phyloP scores from a whole-genome alignment of 2,113 vertebrate genomes.

The Sitta europaea region DNA sequence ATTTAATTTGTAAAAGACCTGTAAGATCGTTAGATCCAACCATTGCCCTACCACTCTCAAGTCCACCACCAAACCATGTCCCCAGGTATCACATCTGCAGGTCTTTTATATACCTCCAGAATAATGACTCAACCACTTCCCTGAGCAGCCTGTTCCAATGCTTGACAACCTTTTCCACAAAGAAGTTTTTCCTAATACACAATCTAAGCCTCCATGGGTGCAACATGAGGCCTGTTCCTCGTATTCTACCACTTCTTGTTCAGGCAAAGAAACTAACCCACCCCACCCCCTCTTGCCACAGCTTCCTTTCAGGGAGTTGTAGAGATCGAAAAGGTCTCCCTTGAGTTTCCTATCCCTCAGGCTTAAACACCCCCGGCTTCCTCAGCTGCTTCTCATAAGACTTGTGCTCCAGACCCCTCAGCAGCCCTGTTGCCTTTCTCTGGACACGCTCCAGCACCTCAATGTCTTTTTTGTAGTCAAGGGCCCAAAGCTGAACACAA shows the following conservation, averaged over 20 bases:
- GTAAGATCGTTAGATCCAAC: neutral
- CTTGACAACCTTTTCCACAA: neutral
- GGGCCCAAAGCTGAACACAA: neutral
- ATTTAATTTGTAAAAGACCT: neutral
- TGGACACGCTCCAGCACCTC: rapidly evolving
- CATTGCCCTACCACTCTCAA: neutral
- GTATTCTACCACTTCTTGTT: neutral
- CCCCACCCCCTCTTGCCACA: rapidly evolving
- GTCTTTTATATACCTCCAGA: neutral
- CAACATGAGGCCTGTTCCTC: neutral
- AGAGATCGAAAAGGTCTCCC: neutral
- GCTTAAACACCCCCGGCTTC: neutral
- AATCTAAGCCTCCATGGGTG: neutral
- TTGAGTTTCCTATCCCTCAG: neutral
- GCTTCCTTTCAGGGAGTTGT: neutral
- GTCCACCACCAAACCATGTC: neutral
- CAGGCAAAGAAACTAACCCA: neutral
- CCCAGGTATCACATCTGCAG: neutral
- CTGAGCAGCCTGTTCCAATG: neutral
- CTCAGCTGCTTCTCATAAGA: neutral
- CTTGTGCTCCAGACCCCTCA: neutral
- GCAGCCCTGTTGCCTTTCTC: neutral
- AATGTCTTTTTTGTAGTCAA: neutral
- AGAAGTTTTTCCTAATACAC: neutral
- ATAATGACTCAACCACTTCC: neutral